Evolutionary conservation across 2,888 invertebrate species (phyloP), one percentile per base, ranked within the genome.

Genomic region (Patella caerulea): DNA sequence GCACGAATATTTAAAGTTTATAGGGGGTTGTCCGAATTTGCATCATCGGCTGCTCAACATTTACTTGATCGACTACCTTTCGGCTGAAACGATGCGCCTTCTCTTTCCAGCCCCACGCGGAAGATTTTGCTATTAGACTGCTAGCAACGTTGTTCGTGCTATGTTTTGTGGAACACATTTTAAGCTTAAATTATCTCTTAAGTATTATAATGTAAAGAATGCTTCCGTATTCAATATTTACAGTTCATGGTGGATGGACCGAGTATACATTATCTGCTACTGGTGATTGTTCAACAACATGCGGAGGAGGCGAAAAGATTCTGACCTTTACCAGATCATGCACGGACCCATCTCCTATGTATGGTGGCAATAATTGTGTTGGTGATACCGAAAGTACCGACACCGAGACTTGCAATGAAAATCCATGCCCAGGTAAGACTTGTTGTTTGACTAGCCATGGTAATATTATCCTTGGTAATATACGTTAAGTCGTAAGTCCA

Each of bases 241-340:
- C 78, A 80, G 80, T 80, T 55, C 55, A 80, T 29, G 80, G 80
- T 4, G 76, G 78, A 3, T 80, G 80, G 80, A 45, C 76, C 5
- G 17, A 71, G 52, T 80, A 56, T 19, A 34, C 15, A 1, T 34
- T 75, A 74, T 75, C 75, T 34, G 52, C 24, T 2, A 65, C 72
- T 52, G 73, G 70, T 12, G 65, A 56, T 15, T 80, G 80, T 59
- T 71, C 78, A 17, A 70, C 55, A 52, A 56, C 76, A 15, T 80
- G 80, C 34, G 80, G 78, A 24, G 75, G 78, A 29, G 80, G 80
- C 17, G 71, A 29, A 9, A 71, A 76, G 76, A 53, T 59, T 53
- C 59, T 53, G 74, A 73, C 71, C 34, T 72, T 56, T 55, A 59
- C 55, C 52, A 70, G 80, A 12, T 53, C 74, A 19, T 80, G 80